phyloP scores from a whole-genome alignment of 1,140 invertebrate species.

The Drosophila serrata region DNA sequence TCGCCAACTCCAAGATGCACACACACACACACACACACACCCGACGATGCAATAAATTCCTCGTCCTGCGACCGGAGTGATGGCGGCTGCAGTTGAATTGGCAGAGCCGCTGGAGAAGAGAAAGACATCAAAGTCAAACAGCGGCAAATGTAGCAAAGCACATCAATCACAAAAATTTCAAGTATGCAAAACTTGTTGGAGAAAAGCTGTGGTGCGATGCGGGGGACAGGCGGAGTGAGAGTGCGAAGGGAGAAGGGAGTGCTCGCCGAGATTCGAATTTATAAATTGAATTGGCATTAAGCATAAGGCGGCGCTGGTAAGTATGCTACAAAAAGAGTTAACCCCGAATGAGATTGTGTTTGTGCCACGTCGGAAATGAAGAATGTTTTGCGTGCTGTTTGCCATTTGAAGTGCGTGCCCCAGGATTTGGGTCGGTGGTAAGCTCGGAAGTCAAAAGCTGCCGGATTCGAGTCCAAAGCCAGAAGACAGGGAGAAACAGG shows the following conservation, averaged over 20 bases:
- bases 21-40: slow-evolving; percentile 30
- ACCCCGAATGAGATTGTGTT: slow-evolving; percentile 11
- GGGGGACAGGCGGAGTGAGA: not conserved
- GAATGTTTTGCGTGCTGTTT: slow-evolving; percentile 62
- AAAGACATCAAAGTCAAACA: slow-evolving; percentile 80
- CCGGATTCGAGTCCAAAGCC: slow-evolving; percentile 18
- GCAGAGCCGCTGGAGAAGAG: slow-evolving; percentile 36
- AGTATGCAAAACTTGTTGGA: slow-evolving; percentile 79
- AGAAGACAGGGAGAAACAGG: not conserved
- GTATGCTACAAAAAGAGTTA: slow-evolving; percentile 70
- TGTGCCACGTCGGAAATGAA: slow-evolving; percentile 33
- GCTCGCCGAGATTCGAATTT: slow-evolving; percentile 54
- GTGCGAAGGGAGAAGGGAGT: too few relatives aligned
- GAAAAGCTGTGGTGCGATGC: slow-evolving; percentile 57
- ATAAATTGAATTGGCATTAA: slow-evolving; percentile 82
- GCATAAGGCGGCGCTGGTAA: slow-evolving; percentile 71
- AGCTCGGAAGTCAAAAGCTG: slow-evolving; percentile 46
- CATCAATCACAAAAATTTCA: slow-evolving; percentile 84
- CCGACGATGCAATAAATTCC: slow-evolving; percentile 36
- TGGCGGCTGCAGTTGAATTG: slow-evolving; percentile 34
- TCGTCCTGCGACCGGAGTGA: slow-evolving; percentile 36
- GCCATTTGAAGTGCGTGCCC: slow-evolving; percentile 63
- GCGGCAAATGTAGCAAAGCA: slow-evolving; percentile 72
- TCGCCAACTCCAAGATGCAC: slow-evolving; percentile 74
- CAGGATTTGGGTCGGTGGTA: slow-evolving; percentile 43